A percentile compares a stretch with the other conserved stretches of the same genome.
Conservation (phyloP, 1,140 invertebrate species). For the Pogonognathellus flavescens region DNA sequence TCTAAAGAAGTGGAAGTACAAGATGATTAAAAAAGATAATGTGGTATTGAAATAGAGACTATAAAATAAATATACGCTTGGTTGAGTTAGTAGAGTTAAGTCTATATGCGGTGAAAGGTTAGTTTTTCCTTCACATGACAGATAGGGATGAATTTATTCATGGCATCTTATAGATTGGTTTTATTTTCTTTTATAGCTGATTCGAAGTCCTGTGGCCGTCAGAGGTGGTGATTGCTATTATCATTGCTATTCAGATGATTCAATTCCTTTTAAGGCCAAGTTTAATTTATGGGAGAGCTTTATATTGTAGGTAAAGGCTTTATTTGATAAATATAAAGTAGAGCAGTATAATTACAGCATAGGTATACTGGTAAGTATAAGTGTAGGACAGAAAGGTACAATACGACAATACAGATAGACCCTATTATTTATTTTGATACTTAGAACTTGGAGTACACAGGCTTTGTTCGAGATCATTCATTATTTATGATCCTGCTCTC, state of each 20-base stretch:
- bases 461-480: not conserved
- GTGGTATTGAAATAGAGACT: not conserved
- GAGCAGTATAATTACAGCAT: slow-evolving; percentile 20
- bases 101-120: slow-evolving; percentile 3
- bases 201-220: not conserved
- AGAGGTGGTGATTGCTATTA: slow-evolving; percentile 40
- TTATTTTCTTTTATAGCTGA: not conserved
- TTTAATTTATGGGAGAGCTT: slow-evolving; percentile 45
- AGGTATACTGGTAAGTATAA: too few relatives aligned
- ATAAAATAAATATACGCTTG: not conserved
- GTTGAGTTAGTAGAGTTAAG: not conserved
- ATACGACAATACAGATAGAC: too few relatives aligned
- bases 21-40: not conserved
- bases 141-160: not conserved
- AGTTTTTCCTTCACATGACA: not conserved
- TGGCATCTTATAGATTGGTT: not conserved
- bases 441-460: not conserved
- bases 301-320: not conserved
- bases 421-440: too few relatives aligned
- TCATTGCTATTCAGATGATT: slow-evolving; percentile 22
- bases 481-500: slow-evolving; percentile 26
- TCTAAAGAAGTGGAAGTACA: not conserved
- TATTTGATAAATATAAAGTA: not conserved
- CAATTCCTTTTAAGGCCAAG: slow-evolving; percentile 39
- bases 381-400: too few relatives aligned